Evolutionary conservation across 2,797 vertebrate genomes (phyloP).

Genomic region (Cynopterus sphinx): DNA sequence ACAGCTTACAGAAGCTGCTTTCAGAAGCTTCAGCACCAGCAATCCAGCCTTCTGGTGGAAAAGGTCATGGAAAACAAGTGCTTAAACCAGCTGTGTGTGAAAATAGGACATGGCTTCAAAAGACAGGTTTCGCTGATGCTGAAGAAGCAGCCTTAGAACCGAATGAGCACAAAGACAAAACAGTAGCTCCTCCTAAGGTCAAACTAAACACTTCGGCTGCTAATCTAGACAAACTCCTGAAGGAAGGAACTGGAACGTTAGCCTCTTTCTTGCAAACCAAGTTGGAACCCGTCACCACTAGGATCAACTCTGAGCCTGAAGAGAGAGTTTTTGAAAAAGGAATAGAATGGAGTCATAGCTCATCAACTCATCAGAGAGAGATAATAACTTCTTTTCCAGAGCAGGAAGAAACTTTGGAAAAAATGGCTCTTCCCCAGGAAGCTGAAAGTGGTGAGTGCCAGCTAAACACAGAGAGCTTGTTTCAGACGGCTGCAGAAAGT

Average conservation of each 20-base stretch:
- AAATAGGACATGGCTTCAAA: constrained; percentile 34
- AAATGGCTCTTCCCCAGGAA: not conserved
- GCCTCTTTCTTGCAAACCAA: constrained; percentile 27
- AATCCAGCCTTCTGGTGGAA: constrained; percentile 57
- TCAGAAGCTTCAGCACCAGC: constrained; percentile 30
- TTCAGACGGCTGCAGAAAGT: constrained; percentile 29
- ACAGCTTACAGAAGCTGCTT: constrained; percentile 72
- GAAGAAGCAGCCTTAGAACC: not conserved
- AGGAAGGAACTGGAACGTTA: constrained; percentile 65
- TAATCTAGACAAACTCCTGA: constrained; percentile 63
- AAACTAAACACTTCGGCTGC: constrained; percentile 32
- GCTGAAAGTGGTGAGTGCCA: constrained; percentile 32
- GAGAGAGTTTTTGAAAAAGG: constrained; percentile 62
- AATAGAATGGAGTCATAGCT: not conserved
- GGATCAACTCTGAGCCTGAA: constrained; percentile 46
- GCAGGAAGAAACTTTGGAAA: constrained; percentile 24
- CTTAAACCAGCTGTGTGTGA: not conserved
- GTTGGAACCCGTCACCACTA: constrained; percentile 65
- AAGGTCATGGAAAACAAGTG: constrained; percentile 38
- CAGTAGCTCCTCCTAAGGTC: constrained; percentile 44
- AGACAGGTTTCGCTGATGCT: not conserved
- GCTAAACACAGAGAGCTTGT: not conserved
- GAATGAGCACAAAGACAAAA: constrained; percentile 65
- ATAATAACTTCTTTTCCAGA: not conserved
- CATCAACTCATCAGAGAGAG: constrained; percentile 37